Base-by-base conservation (phyloP, 23 tunicate species). In the Pegea sp. region DNA sequence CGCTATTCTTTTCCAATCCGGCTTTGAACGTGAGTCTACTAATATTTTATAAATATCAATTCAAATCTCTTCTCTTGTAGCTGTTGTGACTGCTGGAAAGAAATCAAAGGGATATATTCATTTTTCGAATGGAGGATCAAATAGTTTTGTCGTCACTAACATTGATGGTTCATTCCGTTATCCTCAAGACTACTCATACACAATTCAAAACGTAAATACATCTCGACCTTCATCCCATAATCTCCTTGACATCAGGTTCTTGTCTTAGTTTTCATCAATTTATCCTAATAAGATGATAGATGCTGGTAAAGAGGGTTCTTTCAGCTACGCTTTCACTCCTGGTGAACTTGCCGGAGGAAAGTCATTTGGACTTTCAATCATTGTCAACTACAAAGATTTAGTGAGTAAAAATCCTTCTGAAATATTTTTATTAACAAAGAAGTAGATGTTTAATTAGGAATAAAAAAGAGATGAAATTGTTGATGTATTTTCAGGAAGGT, bases 291-390 rank as follows among this genome's bases (percentile, higher is more conserved):
- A 84, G 55, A 73, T 84, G 95, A 76, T 89, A 25, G 98, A 71
- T 31, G 70, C 81, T 0, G 98, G 98, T 23, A 64, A 75, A 28
- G 91, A 89, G 58, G 98, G 90, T 19, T 76, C 98, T 21, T 89
- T 89, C 61, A 27, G 53, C 6, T 89, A 76, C 59, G 67, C 59
- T 34, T 70, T 89, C 30, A 20, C 57, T 11, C 70, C 98, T 5
- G 90, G 93, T n/a, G 98, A 89, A 46, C 51, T 77, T 33, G 58
- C 90, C 13, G 91, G 93, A 2, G 98, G 98, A 21, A 53, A 90
- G 49, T 56, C 90, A 13, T 89, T 76, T 71, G 98, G 98, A 11
- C 75, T 89, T 23, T 53, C 67, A 5, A 59, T 89, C 30, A 71
- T 57, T 30, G 57, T 89, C 30, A 58, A 76, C 54, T 89, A 89